Base-by-base conservation (phyloP, 2,888 invertebrate genomes). In the Synergus gifuensis region DNA sequence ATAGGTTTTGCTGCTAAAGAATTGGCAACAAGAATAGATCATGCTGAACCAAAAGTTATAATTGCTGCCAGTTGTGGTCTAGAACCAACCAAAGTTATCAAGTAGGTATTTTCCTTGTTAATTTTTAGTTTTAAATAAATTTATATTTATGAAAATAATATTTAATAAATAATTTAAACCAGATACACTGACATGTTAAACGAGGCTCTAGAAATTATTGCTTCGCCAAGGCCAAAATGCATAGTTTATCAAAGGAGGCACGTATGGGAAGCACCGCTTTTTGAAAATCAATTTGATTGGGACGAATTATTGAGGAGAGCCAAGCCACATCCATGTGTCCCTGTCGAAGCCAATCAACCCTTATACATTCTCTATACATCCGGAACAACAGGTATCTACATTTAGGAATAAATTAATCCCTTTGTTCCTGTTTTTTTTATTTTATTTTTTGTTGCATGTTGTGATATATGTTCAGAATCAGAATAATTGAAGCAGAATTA, bases 281-380 rank as follows among this genome's bases (percentile, higher is more conserved):
- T 93, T 0, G 94, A 94, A 8, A 93, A 94, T 54, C 98, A 98
- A 89, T 93, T 96, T 46, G 93, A 95, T 78, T 98, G 98, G 97
- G 94, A 96, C 3, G 95, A 96, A 28, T 96, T 96, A 0, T 86
- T 97, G 78, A 92, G 92, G 79, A 92, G 94, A 81, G 94, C 95
- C 0, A 94, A 94, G 4, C 95, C 96, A 0, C 95, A 96, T 76
- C 95, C 96, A 1, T 98, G 98, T 90, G 96, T 98, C 0, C 94
- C 98, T 0, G 95, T 98, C 0, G 96, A 97, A 87, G 96, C 98
- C 0, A 98, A 97, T 87, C 97, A 98, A 87, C 98, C 98, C 0
- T 92, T 98, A 12, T 98, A 98, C 89, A 96, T 98, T 82, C 93
- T 98, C 5, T 98, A 98, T 90, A 98, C 98, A 0, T 98, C 98